Base-by-base conservation (phyloP, 2,797 vertebrate species). In the Bradypus variegatus region DNA sequence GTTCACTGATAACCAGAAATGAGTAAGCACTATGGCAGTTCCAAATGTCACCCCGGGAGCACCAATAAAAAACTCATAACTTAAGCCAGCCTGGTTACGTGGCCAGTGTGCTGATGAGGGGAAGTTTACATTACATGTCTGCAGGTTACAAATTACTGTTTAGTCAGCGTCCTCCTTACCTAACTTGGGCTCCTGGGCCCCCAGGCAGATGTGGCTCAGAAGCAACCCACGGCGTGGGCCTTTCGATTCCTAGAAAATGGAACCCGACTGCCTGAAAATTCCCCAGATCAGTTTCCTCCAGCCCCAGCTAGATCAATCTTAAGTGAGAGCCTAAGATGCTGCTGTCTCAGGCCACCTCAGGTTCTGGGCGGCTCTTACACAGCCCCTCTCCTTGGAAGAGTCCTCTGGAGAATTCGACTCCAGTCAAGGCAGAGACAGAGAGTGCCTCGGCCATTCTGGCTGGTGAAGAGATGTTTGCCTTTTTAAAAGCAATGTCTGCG, bases 1-100 rank as follows among this genome's bases (percentile, higher is more conserved):
- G 92, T 95, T 95, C 94, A 78, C 97, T 97, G 97, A 98, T 97
- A 98, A 97, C 96, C 95, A 95, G 95, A 93, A 96, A 95, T 97
- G 97, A 97, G 96, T 97, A 96, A 97, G 96, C 97, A 64, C 93
- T 77, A 53, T 0, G 41, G 94, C 94, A 82, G 72, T 86, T 97
- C 95, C 83, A 93, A 96, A 96, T 96, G 96, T 97, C 95, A 90
- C 95, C 80, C 96, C 80, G 78, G 93, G 86, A 93, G 94, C 94
- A 93, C 96, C 96, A 97, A 98, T 97, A 97, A 98, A 98, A 97
- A 96, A 60, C 97, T 96, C 97, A 94, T 98, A 96, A 97, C 90
- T 97, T 96, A 96, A 79, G 55, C 45, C 78, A 77, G 95, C 95
- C 94, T 93, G 87, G 96, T 95, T 94, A 73, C 94, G 88, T 60